Evolutionary conservation across 2,113 vertebrate genomes (phyloP), one percentile per base, ranked within the genome.

Genomic region (Myotis brandtii): DNA sequence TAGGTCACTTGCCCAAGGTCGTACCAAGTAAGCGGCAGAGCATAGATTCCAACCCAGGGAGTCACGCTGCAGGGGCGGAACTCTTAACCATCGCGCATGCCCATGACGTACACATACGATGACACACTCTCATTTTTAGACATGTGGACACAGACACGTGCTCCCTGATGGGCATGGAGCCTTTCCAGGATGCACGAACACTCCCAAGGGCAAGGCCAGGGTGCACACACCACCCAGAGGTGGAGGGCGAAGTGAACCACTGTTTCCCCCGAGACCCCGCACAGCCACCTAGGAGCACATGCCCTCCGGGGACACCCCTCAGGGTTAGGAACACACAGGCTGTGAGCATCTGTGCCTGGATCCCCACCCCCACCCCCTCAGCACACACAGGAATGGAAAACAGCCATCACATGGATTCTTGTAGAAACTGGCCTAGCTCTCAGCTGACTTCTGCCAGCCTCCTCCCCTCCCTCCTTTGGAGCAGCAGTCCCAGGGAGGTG

Each of bases 21-120:
- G 25, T 9, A n/a, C 54, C n/a, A 25, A 56, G 48, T 32, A 25
- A 50, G 67, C 21, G 67, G 16, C 48, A 62, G 84, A 82, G 9
- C 14, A 50, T 70, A 20, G 10, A 46, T 59, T n/a, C 66, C n/a
- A 34, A 9, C 67, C 50, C 80, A 9, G 84, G 43, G 37, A 43
- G 21, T 52, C 64, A 3, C 4, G 12, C 43, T 32, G 4, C 30
- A 23, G 17, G 27, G 14, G 27, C 12, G 48, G 56, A 46, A 6
- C n/a, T 48, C 52, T 23, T 3, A 16, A 1, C 12, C 0, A 2
- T 18, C 2, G 32, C n/a, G 16, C 50, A 23, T 7, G 13, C 27
- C 20, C 0, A 0, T 2, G 9, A 43, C 8, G 3, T 52, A 20
- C 10, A 3, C 0, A 2, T 2, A 5, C 40, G 18, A 4, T 11